phyloP scores from a whole-genome alignment of 2,797 vertebrate species.

The Prunella strophiata region DNA sequence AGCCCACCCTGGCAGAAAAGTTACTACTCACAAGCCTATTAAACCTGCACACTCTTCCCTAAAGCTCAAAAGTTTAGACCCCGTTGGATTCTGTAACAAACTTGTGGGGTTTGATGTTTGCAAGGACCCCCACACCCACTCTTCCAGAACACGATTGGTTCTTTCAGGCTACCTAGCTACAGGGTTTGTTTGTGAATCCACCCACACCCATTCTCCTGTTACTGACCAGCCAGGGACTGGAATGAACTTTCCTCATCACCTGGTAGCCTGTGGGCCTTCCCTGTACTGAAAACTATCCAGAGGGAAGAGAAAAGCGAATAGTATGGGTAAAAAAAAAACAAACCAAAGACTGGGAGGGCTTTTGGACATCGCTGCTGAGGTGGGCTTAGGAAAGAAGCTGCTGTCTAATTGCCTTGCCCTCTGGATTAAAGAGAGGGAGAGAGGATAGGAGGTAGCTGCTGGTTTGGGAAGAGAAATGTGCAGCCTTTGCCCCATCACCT shows the following conservation, averaged over 20 bases:
- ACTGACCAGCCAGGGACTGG: rapidly evolving
- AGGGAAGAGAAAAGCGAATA: neutral
- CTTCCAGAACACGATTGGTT: neutral
- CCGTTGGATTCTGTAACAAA: neutral
- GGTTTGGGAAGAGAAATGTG: rapidly evolving
- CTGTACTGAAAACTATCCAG: neutral
- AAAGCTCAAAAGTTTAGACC: neutral
- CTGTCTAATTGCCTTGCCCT: neutral
- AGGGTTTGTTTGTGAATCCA: neutral
- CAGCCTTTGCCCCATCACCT: neutral
- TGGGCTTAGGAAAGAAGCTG: neutral
- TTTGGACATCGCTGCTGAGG: neutral
- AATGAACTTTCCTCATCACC: neutral
- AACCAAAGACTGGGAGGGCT: rapidly evolving
- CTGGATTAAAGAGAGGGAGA: neutral
- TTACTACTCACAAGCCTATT: neutral
- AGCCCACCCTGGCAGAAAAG: neutral
- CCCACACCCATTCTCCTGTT: too few relatives aligned
- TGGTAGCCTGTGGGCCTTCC: neutral
- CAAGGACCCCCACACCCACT: neutral
- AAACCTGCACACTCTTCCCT: neutral
- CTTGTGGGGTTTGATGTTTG: neutral
- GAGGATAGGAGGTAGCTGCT: neutral
- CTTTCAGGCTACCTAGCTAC: neutral
- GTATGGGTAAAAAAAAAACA: neutral